phyloP scores from a whole-genome alignment of 2,888 invertebrate species.

The Diaphora mendica region DNA sequence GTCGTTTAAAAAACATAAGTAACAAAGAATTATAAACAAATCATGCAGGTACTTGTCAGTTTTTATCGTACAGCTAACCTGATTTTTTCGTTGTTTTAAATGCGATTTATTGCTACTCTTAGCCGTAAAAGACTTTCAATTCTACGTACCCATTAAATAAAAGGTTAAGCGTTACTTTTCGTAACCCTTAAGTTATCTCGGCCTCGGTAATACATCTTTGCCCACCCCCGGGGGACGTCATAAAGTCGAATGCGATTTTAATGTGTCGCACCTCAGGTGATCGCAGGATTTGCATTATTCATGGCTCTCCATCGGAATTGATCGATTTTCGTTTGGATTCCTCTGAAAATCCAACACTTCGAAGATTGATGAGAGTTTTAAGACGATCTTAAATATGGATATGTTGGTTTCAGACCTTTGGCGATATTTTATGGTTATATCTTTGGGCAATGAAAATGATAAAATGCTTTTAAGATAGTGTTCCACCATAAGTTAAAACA shows the following conservation, averaged over 20 bases:
- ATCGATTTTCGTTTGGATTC: constrained; percentile 51
- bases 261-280: constrained; percentile 75
- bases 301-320: constrained; percentile 55
- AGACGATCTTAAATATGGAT: constrained; percentile 50
- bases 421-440: constrained; percentile 12
- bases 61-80: not conserved
- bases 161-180: constrained; percentile 36
- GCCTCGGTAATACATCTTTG: constrained; percentile 54
- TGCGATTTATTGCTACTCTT: not conserved
- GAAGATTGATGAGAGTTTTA: constrained; percentile 39
- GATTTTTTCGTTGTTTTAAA: not conserved
- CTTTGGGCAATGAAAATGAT: constrained; percentile 7
- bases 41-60: not conserved
- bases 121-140: not conserved
- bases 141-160: not conserved
- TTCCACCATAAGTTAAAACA: not conserved
- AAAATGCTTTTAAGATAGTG: not conserved
- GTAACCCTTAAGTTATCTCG: constrained; percentile 54
- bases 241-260: constrained; percentile 77
- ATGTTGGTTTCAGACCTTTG: constrained; percentile 19
- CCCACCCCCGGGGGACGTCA: constrained; percentile 52
- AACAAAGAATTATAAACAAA: not conserved
- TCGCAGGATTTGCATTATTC: constrained; percentile 74
- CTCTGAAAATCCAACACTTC: constrained; percentile 41
- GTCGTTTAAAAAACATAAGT: too few species aligned